These are phyloP conservation scores for Scaptomyza reducta DNA, from an alignment of 2,888 invertebrate genomes.

Conservation along the genomic window DNA sequence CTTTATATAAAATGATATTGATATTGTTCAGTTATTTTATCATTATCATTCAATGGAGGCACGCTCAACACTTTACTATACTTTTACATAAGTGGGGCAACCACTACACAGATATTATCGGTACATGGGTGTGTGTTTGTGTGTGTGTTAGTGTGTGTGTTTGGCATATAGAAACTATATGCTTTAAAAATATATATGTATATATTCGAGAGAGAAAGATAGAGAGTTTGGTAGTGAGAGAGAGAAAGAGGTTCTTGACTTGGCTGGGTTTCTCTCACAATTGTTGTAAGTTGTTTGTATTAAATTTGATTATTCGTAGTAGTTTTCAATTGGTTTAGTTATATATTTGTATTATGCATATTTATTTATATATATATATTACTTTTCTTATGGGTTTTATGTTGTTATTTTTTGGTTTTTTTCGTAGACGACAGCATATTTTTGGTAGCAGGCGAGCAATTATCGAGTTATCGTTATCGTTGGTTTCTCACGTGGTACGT, in stretches of 20 bases:
- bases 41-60: constrained; percentile 41
- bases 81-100: constrained; percentile 61
- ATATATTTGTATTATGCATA: constrained; percentile 5
- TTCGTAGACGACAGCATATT: constrained; percentile 66
- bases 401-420: constrained; percentile 18
- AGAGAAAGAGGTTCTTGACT: constrained; percentile 19
- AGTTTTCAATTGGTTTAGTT: constrained; percentile 8
- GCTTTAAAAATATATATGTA: constrained; percentile 12
- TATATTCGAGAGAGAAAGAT: constrained; percentile 9
- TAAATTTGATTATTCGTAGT: constrained; percentile 63
- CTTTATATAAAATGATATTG: constrained; percentile 27
- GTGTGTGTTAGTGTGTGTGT: constrained; percentile 27
- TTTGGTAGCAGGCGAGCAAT: constrained; percentile 69
- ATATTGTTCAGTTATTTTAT: constrained; percentile 29
- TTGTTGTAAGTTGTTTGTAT: constrained; percentile 52
- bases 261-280: constrained; percentile 43
- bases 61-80: constrained; percentile 75
- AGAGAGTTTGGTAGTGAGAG: constrained; percentile 22
- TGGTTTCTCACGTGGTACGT: constrained; percentile 46
- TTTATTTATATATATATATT: constrained; percentile 1
- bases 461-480: constrained; percentile 29
- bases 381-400: constrained; percentile 11
- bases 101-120: constrained; percentile 9
- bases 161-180: constrained; percentile 19
- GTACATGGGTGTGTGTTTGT: constrained; percentile 33